phyloP scores from a whole-genome alignment of 2,888 invertebrate genomes.

The Sminthurinus aureus region DNA sequence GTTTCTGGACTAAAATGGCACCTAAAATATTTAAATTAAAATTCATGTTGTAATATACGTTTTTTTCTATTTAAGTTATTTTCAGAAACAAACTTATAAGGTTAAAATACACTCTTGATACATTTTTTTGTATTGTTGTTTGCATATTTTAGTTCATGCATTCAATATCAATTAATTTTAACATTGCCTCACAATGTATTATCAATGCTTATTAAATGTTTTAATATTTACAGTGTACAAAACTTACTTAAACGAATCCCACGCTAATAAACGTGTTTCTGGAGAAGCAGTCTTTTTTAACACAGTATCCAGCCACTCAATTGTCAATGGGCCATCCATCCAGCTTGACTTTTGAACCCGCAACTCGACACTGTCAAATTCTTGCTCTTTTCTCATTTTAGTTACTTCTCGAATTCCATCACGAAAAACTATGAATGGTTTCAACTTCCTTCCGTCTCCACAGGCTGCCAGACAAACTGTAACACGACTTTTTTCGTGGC shows the following conservation, averaged over 20 bases:
- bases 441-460: constrained; percentile 28
- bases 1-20: constrained; percentile 25
- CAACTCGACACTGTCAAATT: not conserved
- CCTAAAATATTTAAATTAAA: too few species aligned
- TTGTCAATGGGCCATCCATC: not conserved
- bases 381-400: not conserved
- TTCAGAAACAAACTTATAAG: too few species aligned
- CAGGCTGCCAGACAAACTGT: constrained; percentile 33
- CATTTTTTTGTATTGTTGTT: too few species aligned
- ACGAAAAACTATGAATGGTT: constrained; percentile 23
- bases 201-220: too few species aligned
- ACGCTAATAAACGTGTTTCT: not conserved
- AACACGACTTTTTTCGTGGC: constrained; percentile 19
- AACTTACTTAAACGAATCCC: constrained; percentile 3
- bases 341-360: not conserved
- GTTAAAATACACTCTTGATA: too few species aligned
- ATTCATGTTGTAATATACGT: not conserved
- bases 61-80: too few species aligned
- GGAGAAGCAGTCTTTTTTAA: not conserved
- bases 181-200: too few species aligned
- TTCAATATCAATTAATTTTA: too few species aligned
- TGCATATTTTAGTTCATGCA: too few species aligned
- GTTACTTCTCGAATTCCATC: not conserved
- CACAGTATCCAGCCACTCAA: not conserved
- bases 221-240: too few species aligned